Evolutionary conservation across 1,140 invertebrate species (phyloP).

Genomic region (Zaprionus gabonicus): DNA sequence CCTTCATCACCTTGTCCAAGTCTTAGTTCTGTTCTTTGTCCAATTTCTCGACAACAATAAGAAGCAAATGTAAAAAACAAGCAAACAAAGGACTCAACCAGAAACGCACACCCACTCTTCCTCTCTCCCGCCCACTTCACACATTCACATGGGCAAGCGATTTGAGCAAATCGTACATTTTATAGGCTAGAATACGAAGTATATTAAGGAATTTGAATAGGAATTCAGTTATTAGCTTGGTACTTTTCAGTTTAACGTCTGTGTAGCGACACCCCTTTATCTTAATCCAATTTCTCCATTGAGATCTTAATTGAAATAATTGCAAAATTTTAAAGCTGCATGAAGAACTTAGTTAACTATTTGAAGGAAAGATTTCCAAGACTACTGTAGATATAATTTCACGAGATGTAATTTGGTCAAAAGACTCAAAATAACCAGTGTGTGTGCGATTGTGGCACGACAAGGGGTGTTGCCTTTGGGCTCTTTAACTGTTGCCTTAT

Average conservation of each 20-base stretch:
- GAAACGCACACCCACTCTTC: neutral
- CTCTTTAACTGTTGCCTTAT: slow-evolving; percentile 33
- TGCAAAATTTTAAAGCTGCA: neutral
- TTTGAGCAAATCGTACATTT: neutral
- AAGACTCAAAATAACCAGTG: neutral
- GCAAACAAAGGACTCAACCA: slow-evolving; percentile 6
- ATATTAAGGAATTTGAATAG: neutral
- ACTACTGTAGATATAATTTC: neutral
- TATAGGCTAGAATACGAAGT: neutral
- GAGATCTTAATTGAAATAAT: too few relatives aligned
- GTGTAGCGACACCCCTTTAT: too few relatives aligned
- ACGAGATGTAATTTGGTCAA: neutral
- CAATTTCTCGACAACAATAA: slow-evolving; percentile 18
- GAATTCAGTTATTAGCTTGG: too few relatives aligned
- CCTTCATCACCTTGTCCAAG: slow-evolving; percentile 10
- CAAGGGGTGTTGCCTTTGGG: slow-evolving; percentile 12
- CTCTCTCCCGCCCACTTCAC: neutral
- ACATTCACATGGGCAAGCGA: neutral
- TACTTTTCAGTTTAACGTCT: too few relatives aligned
- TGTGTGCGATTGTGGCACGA: neutral
- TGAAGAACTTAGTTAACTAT: neutral
- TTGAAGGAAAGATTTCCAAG: neutral
- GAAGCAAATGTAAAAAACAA: slow-evolving; percentile 27
- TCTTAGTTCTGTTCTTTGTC: neutral
- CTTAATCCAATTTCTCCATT: too few relatives aligned